A percentile compares a stretch with the other conserved stretches of the same genome.
Evolutionary conservation across 2,113 vertebrate species (phyloP).

Genomic region (Dolichotis patagonum): DNA sequence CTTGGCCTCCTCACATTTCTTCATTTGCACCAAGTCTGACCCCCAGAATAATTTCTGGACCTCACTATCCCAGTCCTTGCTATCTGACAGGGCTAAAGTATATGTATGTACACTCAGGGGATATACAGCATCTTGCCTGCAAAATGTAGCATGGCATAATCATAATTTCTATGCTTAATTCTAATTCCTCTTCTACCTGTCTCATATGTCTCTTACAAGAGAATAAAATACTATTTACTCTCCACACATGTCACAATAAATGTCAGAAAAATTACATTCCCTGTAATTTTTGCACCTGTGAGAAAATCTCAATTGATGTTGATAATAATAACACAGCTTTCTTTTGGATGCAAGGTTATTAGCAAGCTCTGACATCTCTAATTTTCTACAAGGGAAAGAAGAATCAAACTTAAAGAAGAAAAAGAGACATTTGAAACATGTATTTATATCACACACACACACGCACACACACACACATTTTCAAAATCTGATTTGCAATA

Average conservation of each 20-base stretch:
- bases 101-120: neutral
- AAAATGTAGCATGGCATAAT: neutral
- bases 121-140: neutral
- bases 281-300: neutral
- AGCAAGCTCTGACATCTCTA: neutral
- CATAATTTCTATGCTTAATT: neutral
- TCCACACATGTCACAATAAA: neutral
- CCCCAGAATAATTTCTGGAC: constrained; percentile 31
- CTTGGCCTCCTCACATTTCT: neutral
- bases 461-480: neutral
- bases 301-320: neutral
- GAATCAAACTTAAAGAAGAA: neutral
- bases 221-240: neutral
- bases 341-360: neutral
- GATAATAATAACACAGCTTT: neutral
- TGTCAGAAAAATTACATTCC: neutral
- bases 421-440: neutral
- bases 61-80: neutral
- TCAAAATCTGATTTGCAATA: constrained; percentile 63
- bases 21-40: neutral
- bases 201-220: neutral
- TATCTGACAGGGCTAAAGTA: neutral
- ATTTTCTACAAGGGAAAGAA: neutral
- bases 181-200: neutral
- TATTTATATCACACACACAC: neutral